Evolutionary conservation across 2,113 vertebrate genomes (phyloP), one percentile per base, ranked within the genome.

Genomic region (Ailurus styani): DNA sequence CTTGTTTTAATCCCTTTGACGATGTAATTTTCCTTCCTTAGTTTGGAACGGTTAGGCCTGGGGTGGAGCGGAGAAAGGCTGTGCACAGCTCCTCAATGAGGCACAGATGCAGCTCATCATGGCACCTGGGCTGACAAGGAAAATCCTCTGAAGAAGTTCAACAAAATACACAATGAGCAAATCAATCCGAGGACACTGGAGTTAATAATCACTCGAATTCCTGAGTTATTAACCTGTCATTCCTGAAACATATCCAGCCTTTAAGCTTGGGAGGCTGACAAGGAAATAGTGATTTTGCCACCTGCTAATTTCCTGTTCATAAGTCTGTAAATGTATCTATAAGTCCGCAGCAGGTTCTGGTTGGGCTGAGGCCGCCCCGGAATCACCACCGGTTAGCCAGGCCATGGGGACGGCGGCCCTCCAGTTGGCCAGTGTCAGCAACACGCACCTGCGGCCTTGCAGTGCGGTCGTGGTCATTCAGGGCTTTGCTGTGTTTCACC

Each of bases 121-220:
- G 91, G 97, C 96, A 64, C 92, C 91, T 27, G 70, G 62, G 77
- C 96, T 96, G 97, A 95, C 84, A 77, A 96, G 89, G 93, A 98
- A 93, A 96, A 64, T 29, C 78, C 97, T 97, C 37, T 34, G 50
- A 90, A 95, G 94, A 94, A 54, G 73, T 79, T 77, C 64, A 47
- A 0, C 66, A 88, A 92, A 54, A 83, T 75, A 94, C 75, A 83
- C 87, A 73, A 3, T 50, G 96, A 97, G 83, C 91, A 89, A 62
- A 94, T 87, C 95, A 93, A 4, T 98, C 97, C 89, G 86, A 62
- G 90, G 90, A 96, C 95, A n/a, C 77, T 77, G 40, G 93, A 79
- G 97, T 86, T 96, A 96, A 83, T 90, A 60, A 90, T 96, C 75
- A 50, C 66, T 45, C 93, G 20, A 57, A 75, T 83, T 85, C 93